A percentile compares a stretch with the other conserved stretches of the same genome.
phyloP scores from a whole-genome alignment of 1,140 invertebrate species.

The Andrena cerasifolii region DNA sequence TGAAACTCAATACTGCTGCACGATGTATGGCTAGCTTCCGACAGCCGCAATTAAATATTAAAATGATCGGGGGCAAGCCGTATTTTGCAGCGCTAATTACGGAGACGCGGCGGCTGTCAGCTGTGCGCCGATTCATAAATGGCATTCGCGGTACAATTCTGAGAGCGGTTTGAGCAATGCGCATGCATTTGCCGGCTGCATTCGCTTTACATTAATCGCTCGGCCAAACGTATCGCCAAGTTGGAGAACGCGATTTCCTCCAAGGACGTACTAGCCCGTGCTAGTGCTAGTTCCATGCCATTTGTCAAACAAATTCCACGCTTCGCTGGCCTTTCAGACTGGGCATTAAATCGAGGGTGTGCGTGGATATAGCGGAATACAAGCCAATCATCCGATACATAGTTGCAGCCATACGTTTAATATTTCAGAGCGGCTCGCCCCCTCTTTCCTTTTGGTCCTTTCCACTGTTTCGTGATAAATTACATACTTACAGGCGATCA shows the following conservation, averaged over 20 bases:
- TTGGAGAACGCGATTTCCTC: conserved; percentile 45
- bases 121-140: conserved; percentile 26
- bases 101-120: conserved; percentile 4
- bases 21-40: too few species aligned
- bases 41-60: conserved; percentile 16
- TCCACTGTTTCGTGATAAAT: background rate
- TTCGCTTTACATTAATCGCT: conserved; percentile 44
- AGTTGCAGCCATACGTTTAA: background rate
- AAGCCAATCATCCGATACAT: conserved; percentile 20
- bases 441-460: background rate
- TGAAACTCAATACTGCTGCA: background rate
- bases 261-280: conserved; percentile 40
- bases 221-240: conserved; percentile 41
- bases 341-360: conserved; percentile 42
- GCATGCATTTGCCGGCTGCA: background rate
- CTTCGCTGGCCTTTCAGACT: conserved; percentile 37
- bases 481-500: too few species aligned
- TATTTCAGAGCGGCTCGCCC: background rate
- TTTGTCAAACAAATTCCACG: conserved; percentile 53
- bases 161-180: background rate
- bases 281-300: conserved; percentile 39
- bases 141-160: background rate
- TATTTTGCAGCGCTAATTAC: conserved; percentile 12
- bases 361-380: background rate
- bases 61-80: background rate